phyloP scores from a whole-genome alignment of 1,140 invertebrate genomes.

The Euwallacea similis region DNA sequence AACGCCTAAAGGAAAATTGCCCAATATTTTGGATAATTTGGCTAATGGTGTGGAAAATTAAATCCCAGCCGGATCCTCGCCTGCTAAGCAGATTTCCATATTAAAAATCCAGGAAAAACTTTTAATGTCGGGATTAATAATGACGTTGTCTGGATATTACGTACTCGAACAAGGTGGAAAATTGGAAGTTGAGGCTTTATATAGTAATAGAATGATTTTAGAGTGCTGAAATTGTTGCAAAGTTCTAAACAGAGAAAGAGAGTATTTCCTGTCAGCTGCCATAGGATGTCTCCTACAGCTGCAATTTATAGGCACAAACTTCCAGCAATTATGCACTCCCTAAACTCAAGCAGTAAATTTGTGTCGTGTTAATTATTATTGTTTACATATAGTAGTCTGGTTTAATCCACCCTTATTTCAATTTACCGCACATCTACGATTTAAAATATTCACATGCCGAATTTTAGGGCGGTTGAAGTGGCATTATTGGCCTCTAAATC shows the following conservation, averaged over 20 bases:
- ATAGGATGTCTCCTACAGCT: not conserved
- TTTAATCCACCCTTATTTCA: not conserved
- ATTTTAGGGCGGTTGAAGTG: no score
- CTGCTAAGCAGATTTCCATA: not conserved
- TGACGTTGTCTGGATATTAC: no score
- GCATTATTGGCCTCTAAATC: no score
- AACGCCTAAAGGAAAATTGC: not conserved
- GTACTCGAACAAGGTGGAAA: no score
- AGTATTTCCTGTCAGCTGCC: not conserved
- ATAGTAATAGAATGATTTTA: not conserved
- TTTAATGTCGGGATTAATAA: not conserved
- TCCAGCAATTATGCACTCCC: not conserved
- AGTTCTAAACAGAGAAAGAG: not conserved
- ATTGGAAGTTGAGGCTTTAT: not conserved
- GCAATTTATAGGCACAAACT: slow-evolving; percentile 5
- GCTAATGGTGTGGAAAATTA: not conserved
- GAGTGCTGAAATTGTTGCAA: not conserved
- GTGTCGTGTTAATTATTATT: not conserved
- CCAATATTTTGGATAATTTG: slow-evolving; percentile 1
- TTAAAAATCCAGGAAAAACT: not conserved
- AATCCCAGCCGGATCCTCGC: not conserved
- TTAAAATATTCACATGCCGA: no score
- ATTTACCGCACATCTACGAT: no score
- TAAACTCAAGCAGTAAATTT: not conserved
- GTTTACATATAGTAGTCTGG: not conserved